Evolutionary conservation across 1,140 invertebrate species (phyloP), one percentile per base, ranked within the genome.

Genomic region (Campoletis sonorensis): DNA sequence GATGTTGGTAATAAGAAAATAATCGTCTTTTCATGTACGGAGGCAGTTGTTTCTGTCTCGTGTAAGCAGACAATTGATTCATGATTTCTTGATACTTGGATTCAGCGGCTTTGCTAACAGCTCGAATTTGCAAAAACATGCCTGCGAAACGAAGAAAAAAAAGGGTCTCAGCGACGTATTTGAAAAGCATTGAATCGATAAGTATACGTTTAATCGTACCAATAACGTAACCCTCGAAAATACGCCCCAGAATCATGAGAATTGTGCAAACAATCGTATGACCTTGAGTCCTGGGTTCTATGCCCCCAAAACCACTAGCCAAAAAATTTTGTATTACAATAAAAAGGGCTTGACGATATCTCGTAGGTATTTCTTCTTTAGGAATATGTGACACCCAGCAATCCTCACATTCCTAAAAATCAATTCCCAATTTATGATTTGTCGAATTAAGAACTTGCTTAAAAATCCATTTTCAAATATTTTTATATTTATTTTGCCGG

Each of bases 251-350:
- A 23, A 92, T 40, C 88, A 91, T 90, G 0, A 92, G 83, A 58
- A 87, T 2, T 0, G 85, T 88, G 27, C 85, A 88, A 26, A 92
- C 79, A 40, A 86, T 64, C 3, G 88, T 86, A 13, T 88, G 85
- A 5, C 80, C 84, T 0, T 81, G 73, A 4, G 81, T 86, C 58
- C 78, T 26, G 0, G 89, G 87, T 30, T 84, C 23, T 1, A 87
- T 86, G 16, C 79, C 45, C 0, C 90, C 90, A 13, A 87, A 91
- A 79, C 89, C 89, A 71, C 84, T 89, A 0, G 84, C 85, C 8
- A 87, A 83, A 27, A 92, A 85, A 79, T 92, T 90, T 79, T 90
- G 86, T 11, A 91, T 40, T 5, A 91, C 89, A 8, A 91, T 89
- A 61, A 89, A 90, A 5, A 90, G 76, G 0, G 89, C 84, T n/a